Base-by-base conservation (phyloP, 2,888 invertebrate species). In the Melitaea athalia region DNA sequence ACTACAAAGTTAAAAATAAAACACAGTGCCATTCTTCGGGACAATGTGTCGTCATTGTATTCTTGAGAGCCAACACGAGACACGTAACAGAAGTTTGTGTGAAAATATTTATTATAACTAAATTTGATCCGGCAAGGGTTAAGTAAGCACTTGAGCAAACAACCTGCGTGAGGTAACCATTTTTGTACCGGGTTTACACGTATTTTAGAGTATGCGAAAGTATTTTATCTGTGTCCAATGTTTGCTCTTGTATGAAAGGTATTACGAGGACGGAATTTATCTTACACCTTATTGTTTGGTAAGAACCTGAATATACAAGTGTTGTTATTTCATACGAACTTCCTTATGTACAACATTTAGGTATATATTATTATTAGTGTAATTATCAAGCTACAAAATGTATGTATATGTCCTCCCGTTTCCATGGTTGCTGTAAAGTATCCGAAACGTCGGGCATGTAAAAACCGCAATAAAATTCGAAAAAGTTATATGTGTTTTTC, bases 81-180 rank as follows among this genome's bases (percentile, higher is more conserved):
- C 75, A 75, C 74, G 77, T 74, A 76, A 64, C 76, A 75, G 73
- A 81, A 81, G 75, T 82, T 81, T 69, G 74, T 73, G 76, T 73
- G 80, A 81, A 83, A 82, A 85, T 84, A 83, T 85, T 83, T 84
- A 81, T 79, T 77, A 78, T 80, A 78, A 81, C 80, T 75, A 79
- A 80, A 81, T 81, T 81, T 78, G 77, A 83, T 79, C 77, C 80
- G 72, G 74, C 64, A 71, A 73, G 75, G 74, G 76, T 77, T 77
- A 73, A 81, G 81, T 77, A 73, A 81, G 81, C 77, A 76, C 76
- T 73, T 72, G 74, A 66, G 73, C 77, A 79, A 81, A 81, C 80
- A 76, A 59, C 65, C 68, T 73, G 74, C 64, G 70, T 63, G 72
- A 71, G 74, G 68, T 75, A 77, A 77, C 77, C 77, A 74, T 76